Percentiles rank a stretch among this genome's conserved stretches.
Conservation (phyloP, 2,888 invertebrate genomes). For the Philereme transversata region DNA sequence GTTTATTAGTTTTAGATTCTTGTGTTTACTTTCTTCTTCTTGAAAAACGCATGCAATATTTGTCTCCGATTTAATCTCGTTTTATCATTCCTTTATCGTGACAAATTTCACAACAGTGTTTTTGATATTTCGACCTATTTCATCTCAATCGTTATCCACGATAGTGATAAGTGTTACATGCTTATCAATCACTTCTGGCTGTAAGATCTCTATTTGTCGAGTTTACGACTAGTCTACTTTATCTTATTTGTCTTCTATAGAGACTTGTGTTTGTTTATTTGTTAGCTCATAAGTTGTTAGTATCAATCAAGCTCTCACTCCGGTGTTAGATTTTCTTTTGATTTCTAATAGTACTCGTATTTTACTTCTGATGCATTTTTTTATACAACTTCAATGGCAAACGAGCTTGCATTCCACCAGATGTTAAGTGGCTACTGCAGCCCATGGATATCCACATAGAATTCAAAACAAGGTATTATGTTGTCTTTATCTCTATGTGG, state of each 20-base stretch:
- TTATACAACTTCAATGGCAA: too few species aligned
- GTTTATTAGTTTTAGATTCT: too few species aligned
- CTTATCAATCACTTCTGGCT: constrained; percentile 25
- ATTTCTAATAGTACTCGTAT: too few species aligned
- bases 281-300: background rate
- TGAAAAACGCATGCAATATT: background rate
- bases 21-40: too few species aligned
- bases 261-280: constrained; percentile 6
- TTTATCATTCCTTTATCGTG: constrained; percentile 4
- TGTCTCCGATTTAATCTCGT: background rate
- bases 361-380: too few species aligned
- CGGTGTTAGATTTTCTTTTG: too few species aligned
- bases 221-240: constrained; percentile 18
- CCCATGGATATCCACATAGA: too few species aligned
- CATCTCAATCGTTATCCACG: constrained; percentile 32
- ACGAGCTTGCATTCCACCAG: too few species aligned
- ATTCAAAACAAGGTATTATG: too few species aligned
- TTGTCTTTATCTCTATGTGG: too few species aligned
- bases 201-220: constrained; percentile 22
- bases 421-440: too few species aligned
- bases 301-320: too few species aligned
- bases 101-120: constrained; percentile 9
- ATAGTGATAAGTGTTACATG: constrained; percentile 20
- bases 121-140: constrained; percentile 25
- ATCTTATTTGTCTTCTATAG: constrained; percentile 23